These are phyloP conservation scores for Galeopsomyia nigrocyanea DNA, from an alignment of 2,888 invertebrate species.

Conservation along the genomic window DNA sequence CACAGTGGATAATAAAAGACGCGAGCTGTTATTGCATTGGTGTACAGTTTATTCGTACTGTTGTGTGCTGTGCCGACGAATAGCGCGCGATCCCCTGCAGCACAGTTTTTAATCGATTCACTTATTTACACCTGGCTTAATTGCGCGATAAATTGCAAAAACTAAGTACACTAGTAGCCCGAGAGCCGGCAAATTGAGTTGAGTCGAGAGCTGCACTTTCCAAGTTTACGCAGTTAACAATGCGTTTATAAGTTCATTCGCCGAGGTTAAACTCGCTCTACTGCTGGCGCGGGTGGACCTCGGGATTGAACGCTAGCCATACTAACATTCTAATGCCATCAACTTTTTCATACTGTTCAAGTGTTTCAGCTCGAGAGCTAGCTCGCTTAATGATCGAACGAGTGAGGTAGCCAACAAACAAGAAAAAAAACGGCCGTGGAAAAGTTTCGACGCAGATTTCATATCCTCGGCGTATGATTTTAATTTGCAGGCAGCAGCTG, in stretches of 20 bases:
- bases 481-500: slow-evolving; percentile 22
- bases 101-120: slow-evolving; percentile 22
- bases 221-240: slow-evolving; percentile 26
- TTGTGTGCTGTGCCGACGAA: not conserved
- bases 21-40: slow-evolving; percentile 16
- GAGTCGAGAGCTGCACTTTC: slow-evolving; percentile 2
- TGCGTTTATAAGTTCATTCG: slow-evolving; percentile 23
- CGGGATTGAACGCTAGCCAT: too few relatives aligned
- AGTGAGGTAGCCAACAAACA: too few relatives aligned
- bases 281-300: not conserved
- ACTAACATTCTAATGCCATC: too few relatives aligned
- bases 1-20: slow-evolving; percentile 48
- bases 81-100: slow-evolving; percentile 4
- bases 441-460: too few relatives aligned
- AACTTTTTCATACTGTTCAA: too few relatives aligned
- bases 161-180: slow-evolving; percentile 7
- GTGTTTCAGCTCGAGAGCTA: too few relatives aligned
- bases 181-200: slow-evolving; percentile 32
- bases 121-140: slow-evolving; percentile 23
- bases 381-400: too few relatives aligned
- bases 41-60: slow-evolving; percentile 13
- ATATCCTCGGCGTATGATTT: not conserved
- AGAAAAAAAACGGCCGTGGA: too few relatives aligned
- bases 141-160: slow-evolving; percentile 31
- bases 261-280: not conserved